Evolutionary conservation across 2,888 invertebrate genomes (phyloP).

Genomic region (Oxytorus armatus): DNA sequence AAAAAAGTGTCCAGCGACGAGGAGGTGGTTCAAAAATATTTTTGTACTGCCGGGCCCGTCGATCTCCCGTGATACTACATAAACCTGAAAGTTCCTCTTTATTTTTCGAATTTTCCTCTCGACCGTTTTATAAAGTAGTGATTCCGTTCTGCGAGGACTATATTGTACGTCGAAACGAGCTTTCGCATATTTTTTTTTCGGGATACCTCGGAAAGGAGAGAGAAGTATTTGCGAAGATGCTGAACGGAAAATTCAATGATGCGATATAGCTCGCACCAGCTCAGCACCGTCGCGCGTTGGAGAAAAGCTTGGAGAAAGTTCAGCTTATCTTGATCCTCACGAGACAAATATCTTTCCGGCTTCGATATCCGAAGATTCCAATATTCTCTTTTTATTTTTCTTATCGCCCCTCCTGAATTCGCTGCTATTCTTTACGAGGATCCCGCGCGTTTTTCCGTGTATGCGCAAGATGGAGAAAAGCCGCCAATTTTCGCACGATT

Average conservation of each 20-base stretch:
- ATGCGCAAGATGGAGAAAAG: too few species aligned
- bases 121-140: neutral
- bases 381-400: constrained; percentile 28
- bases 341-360: constrained; percentile 62
- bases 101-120: neutral
- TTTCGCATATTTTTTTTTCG: neutral
- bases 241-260: constrained; percentile 39
- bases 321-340: constrained; percentile 58
- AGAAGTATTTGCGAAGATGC: constrained; percentile 44
- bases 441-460: too few species aligned
- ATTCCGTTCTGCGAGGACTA: neutral
- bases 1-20: too few species aligned
- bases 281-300: neutral
- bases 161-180: neutral
- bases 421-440: too few species aligned
- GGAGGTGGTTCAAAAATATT: too few species aligned
- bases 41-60: too few species aligned
- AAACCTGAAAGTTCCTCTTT: too few species aligned
- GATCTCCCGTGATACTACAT: too few species aligned
- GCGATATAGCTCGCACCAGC: neutral
- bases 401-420: too few species aligned
- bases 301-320: constrained; percentile 22
- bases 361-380: constrained; percentile 52
- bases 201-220: neutral
- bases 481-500: constrained; percentile 43